Percentiles rank a stretch among this genome's conserved stretches.
Evolutionary conservation across 2,113 vertebrate genomes (phyloP).

Genomic region (Trogon melanurus): DNA sequence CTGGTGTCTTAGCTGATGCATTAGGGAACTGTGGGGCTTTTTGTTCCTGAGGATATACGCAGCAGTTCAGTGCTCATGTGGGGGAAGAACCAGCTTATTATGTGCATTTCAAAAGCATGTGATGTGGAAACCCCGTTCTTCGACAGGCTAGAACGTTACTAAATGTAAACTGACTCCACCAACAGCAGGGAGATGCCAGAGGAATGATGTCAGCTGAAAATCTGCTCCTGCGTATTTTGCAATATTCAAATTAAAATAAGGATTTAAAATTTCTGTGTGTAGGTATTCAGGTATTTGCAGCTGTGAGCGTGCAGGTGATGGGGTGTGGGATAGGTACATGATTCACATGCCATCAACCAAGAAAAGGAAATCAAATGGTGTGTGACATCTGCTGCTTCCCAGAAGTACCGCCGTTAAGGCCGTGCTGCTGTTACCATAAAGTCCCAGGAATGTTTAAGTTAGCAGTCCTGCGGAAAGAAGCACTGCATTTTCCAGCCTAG

Average conservation of each 20-base stretch:
- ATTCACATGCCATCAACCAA: background rate
- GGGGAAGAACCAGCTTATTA: background rate
- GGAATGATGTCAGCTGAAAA: background rate
- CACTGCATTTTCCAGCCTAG: background rate
- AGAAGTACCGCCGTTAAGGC: background rate
- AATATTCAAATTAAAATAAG: background rate
- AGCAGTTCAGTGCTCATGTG: background rate
- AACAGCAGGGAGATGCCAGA: background rate
- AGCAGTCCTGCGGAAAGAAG: background rate
- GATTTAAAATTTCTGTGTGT: background rate
- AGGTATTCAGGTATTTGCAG: background rate
- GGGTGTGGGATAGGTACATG: background rate
- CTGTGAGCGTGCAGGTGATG: background rate
- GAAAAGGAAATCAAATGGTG: background rate
- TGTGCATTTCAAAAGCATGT: fast-evolving
- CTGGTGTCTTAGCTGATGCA: background rate
- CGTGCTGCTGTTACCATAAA: background rate
- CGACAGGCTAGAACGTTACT: background rate
- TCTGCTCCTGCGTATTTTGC: background rate
- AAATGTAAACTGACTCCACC: background rate
- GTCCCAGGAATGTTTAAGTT: background rate
- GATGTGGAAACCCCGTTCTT: background rate
- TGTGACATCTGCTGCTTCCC: background rate
- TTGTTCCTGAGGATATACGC: too few species aligned
- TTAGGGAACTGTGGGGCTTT: background rate